Conservation (phyloP, 2,888 invertebrate species). For the Clunio marinus region DNA sequence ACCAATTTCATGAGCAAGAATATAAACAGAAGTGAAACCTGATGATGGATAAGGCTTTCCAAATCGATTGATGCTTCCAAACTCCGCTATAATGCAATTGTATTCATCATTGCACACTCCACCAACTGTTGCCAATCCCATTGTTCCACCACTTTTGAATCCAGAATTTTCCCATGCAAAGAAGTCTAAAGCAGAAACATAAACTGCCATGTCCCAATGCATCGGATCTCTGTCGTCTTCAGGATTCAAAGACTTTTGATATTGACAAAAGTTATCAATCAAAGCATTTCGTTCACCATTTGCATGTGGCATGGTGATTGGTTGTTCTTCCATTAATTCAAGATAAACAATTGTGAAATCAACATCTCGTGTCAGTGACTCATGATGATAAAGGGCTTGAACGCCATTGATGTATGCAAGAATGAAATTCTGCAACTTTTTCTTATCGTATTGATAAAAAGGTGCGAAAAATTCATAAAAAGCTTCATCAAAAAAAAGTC, state of each 20-base stretch:
- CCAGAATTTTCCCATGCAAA: conserved; percentile 64
- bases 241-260: conserved; percentile 63
- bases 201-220: conserved; percentile 77
- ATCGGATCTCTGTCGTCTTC: conserved; percentile 62
- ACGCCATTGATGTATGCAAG: conserved; percentile 74
- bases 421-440: conserved; percentile 67
- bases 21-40: conserved; percentile 78
- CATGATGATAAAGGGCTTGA: conserved; percentile 74
- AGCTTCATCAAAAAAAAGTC: conserved; percentile 69
- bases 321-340: conserved; percentile 66
- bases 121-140: conserved; percentile 77
- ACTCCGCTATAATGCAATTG: conserved; percentile 73
- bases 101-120: conserved; percentile 69
- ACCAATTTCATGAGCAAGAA: conserved; percentile 78
- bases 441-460: conserved; percentile 62
- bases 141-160: conserved; percentile 65
- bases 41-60: conserved; percentile 78
- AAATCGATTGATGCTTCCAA: conserved; percentile 66
- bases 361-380: conserved; percentile 62
- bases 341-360: conserved; percentile 66
- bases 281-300: conserved; percentile 64
- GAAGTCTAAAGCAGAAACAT: conserved; percentile 73
- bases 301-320: conserved; percentile 58
- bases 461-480: conserved; percentile 68
- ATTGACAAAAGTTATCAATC: conserved; percentile 71